Conservation (phyloP, 2,113 vertebrate genomes). For the Willisornis vidua region DNA sequence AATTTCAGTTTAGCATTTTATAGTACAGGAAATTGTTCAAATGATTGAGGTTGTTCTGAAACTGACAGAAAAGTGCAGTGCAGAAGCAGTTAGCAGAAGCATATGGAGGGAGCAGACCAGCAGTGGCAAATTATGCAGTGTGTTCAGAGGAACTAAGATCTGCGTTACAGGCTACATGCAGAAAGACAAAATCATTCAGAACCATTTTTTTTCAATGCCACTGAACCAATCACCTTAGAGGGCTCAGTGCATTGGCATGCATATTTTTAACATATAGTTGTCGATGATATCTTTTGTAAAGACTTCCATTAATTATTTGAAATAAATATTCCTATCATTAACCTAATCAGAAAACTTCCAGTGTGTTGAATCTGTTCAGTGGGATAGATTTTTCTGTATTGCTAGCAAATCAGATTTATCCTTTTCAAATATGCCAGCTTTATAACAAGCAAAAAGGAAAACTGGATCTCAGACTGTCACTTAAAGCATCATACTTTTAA, state of each 20-base stretch:
- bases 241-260: not conserved
- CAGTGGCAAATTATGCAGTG: conserved; percentile 18
- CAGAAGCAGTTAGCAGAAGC: conserved; percentile 10
- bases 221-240: not conserved
- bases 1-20: conserved; percentile 7
- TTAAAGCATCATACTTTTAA: conserved; percentile 15
- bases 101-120: conserved; percentile 22
- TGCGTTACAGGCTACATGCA: not conserved
- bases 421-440: not conserved
- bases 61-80: not conserved
- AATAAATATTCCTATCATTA: not conserved
- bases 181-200: not conserved
- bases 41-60: not conserved
- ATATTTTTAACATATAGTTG: not conserved
- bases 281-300: not conserved
- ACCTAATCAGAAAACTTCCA: not conserved
- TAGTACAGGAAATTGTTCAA: not conserved
- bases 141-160: not conserved
- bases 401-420: not conserved
- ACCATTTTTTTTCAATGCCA: not conserved
- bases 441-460: not conserved
- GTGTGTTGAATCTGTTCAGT: not conserved
- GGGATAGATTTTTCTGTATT: not conserved
- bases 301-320: not conserved
- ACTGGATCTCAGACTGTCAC: not conserved